Base-by-base conservation (phyloP, 2,888 invertebrate genomes). In the Amblyjoppa fuscipennis region DNA sequence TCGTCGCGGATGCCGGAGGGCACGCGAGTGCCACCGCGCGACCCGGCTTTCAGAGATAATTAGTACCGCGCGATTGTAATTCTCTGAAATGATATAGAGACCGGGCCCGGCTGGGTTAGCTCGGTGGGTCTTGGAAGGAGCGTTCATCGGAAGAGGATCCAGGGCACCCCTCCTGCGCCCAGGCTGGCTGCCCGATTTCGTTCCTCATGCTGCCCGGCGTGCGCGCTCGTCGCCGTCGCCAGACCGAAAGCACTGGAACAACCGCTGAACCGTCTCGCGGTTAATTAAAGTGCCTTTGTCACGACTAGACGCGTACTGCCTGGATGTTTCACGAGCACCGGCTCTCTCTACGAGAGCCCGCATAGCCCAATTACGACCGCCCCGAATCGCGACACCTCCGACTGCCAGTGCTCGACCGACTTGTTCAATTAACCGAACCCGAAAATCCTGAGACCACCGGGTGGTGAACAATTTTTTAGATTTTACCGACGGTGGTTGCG, bases 61-160 rank as follows among this genome's bases (percentile, higher is more conserved):
- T 88, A 90, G 85, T 84, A 87, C 84, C 85, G 85, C 79, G 83
- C 88, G 88, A 90, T 89, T 89, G 88, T 89, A 85, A 87, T 88
- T 85, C 76, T 78, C 83, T 77, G 83, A 81, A 88, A 89, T 88
- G 86, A 87, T 87, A 89, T 85, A 86, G 56, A 84, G 74, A n/a
- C 31, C 56, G 28, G 59, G 20, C 20, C 13, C n/a, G 66, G 61
- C 1, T 31, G 25, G 59, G 49, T 38, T 59, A 16, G 59, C 25
- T 77, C 41, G 38, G 34, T 75, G 5, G 31, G 28, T 49, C 56
- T 56, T 53, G 51, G 71, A 38, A 76, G 51, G 34, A 31, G 20
- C 28, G 16, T 49, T 80, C 28, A 25, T 68, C 59, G 56, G 25
- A 71, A 71, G 66, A 56, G 82, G 83, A 69, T 77, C 56, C 83